Base-by-base conservation (phyloP, 2,888 invertebrate genomes). In the Bellardia pandia region DNA sequence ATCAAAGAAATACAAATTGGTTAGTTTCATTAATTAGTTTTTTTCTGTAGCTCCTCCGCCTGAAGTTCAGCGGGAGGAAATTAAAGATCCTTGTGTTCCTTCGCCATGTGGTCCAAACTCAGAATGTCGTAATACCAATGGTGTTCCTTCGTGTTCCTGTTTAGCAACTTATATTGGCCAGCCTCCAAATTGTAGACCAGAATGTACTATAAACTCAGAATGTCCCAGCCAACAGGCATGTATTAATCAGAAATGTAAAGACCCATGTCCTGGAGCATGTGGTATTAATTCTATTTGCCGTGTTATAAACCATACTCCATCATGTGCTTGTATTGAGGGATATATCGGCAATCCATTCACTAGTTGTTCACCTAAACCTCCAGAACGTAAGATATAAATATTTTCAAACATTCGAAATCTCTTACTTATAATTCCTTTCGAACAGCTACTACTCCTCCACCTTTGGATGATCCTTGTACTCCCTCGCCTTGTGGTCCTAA, bases 401-500 rank as follows among this genome's bases (percentile, higher is more conserved):
- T 42, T 74, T 30, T 16, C 3, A 0, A 51, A 23, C 2, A 23
- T 45, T 1, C 11, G 11, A 60, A 11, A 6, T 8, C 16, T 30
- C 45, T 56, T 48, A 69, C 11, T 56, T 37, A 78, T n/a, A 14
- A 66, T 45, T 71, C 16, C 53, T 16, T 76, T 33, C 2, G 14
- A 30, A 76, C 88, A 92, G 91, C 91, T 9, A 90, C 91, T 7
- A 79, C 90, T 0, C 89, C 92, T 45, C 90, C 92, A 0, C 58
- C 89, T 30, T 86, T 78, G 8, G 91, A 92, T 79, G 92, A 92
- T 92, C 96, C 96, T n/a, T 97, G 97, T 91, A 94, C 95, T 90
- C 96, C 96, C 62, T 96, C 96, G 42, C 96, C 96, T 5, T 98
- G 98, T 91, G 97, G 97, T 16, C 94, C 96, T 7, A 96, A 96